A percentile compares a stretch with the other conserved stretches of the same genome.
These are phyloP conservation scores for Sycophila texana DNA, from an alignment of 2,888 invertebrate species.

Conservation along the genomic window DNA sequence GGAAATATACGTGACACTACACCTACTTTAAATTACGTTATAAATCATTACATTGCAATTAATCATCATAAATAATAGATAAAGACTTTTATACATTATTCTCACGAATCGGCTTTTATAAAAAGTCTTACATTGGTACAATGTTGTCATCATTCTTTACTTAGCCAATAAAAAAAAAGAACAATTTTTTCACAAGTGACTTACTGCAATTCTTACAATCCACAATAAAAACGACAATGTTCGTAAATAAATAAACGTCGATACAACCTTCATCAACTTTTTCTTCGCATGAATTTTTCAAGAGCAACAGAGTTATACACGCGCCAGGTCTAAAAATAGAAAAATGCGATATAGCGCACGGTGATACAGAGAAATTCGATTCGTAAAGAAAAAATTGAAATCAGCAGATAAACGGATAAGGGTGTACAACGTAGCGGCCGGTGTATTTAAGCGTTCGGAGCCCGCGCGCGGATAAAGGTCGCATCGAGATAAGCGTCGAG, in stretches of 20 bases:
- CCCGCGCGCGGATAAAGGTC: slow-evolving; percentile 33
- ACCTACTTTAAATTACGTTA: background rate
- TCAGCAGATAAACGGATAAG: slow-evolving; percentile 31
- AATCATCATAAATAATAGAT: background rate
- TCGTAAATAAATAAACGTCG: too few species aligned
- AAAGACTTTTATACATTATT: background rate
- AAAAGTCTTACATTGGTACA: background rate
- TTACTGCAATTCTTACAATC: too few species aligned
- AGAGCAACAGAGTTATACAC: too few species aligned
- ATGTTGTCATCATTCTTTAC: background rate
- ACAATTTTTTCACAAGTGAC: too few species aligned
- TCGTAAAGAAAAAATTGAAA: background rate
- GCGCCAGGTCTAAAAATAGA: background rate
- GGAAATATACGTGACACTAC: background rate
- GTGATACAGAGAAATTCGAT: slow-evolving; percentile 1
- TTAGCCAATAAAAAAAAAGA: background rate
- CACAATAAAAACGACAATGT: too few species aligned
- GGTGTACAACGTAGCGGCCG: background rate
- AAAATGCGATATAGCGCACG: background rate
- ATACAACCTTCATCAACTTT: too few species aligned
- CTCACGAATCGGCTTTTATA: background rate
- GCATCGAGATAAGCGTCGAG: slow-evolving; percentile 37
- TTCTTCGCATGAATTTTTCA: too few species aligned
- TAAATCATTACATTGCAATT: background rate
- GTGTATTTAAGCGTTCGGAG: slow-evolving; percentile 15